A percentile compares a stretch with the other conserved stretches of the same genome.
Evolutionary conservation across 1,140 invertebrate genomes (phyloP).

Genomic region (Teleogryllus occipitalis): DNA sequence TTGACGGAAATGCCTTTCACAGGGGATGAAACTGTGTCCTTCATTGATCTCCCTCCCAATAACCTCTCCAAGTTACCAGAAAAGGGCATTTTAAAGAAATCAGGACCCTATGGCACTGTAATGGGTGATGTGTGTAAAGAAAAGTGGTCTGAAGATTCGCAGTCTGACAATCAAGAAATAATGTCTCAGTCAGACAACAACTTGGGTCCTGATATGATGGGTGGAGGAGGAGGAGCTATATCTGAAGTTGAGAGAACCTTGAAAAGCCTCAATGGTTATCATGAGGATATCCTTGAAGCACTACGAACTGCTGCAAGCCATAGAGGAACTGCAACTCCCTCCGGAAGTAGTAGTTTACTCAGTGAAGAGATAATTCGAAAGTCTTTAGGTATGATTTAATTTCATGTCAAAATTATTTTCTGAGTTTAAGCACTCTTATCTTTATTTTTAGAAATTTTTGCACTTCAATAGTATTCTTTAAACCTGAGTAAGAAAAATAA

Average conservation of each 20-base stretch:
- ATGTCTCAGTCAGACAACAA: conserved; percentile 59
- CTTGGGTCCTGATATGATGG: conserved; percentile 30
- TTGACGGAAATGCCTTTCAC: conserved; percentile 36
- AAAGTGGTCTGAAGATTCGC: conserved; percentile 60
- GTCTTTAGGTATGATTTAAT: conserved; percentile 53
- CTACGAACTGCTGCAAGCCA: conserved; percentile 70
- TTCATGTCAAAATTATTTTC: not conserved
- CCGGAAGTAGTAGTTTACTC: conserved; percentile 47
- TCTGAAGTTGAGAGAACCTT: conserved; percentile 66
- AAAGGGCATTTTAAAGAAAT: conserved; percentile 79
- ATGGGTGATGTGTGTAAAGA: conserved; percentile 45
- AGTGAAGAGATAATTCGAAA: conserved; percentile 54
- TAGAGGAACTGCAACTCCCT: conserved; percentile 49
- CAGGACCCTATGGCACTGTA: conserved; percentile 61
- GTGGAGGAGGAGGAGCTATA: conserved; percentile 34
- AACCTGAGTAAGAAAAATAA: no score
- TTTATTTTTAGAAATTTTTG: no score
- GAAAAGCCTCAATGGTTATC: conserved; percentile 84
- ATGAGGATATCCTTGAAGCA: conserved; percentile 83
- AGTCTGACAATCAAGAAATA: conserved; percentile 60
- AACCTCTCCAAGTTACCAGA: conserved; percentile 70
- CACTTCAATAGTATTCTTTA: no score
- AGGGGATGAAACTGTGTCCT: conserved; percentile 69
- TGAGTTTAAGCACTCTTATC: no score
- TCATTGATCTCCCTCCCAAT: conserved; percentile 70